These are phyloP conservation scores for Cotesia typhae DNA, from an alignment of 1,140 invertebrate species.

Conservation along the genomic window DNA sequence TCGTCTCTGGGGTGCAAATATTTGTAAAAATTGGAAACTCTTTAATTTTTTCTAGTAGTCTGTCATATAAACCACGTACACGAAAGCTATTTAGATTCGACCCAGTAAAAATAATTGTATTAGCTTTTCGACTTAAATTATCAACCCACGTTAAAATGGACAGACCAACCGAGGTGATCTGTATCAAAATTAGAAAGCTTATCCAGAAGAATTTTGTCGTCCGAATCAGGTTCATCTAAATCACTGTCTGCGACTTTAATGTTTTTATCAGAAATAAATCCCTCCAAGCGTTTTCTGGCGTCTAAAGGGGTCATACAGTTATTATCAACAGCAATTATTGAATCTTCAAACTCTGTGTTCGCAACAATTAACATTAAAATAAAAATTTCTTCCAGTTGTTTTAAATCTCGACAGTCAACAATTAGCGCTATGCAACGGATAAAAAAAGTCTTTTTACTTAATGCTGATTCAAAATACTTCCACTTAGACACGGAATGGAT, in stretches of 20 bases:
- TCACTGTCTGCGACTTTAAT: no score
- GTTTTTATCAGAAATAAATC: no score
- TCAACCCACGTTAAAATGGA: not conserved
- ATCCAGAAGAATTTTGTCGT: no score
- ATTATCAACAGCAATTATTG: slow-evolving; percentile 4
- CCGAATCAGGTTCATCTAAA: no score
- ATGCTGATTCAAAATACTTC: not conserved
- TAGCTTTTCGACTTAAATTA: not conserved
- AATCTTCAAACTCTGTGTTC: not conserved
- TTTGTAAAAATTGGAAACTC: no score
- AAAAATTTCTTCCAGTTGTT: slow-evolving; percentile 17
- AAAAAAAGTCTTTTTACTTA: not conserved
- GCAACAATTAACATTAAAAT: not conserved
- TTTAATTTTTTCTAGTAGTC: not conserved
- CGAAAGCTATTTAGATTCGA: not conserved
- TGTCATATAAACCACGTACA: not conserved
- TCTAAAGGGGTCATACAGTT: not conserved
- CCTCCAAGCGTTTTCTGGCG: no score
- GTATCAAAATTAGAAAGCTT: no score
- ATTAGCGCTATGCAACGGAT: not conserved
- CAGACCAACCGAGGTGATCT: no score
- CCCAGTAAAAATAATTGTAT: not conserved
- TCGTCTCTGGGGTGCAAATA: no score
- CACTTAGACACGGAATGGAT: not conserved
- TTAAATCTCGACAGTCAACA: slow-evolving; percentile 9